Evolutionary conservation across 1,140 invertebrate species (phyloP), one percentile per base, ranked within the genome.

Genomic region (Galendromus occidentalis): DNA sequence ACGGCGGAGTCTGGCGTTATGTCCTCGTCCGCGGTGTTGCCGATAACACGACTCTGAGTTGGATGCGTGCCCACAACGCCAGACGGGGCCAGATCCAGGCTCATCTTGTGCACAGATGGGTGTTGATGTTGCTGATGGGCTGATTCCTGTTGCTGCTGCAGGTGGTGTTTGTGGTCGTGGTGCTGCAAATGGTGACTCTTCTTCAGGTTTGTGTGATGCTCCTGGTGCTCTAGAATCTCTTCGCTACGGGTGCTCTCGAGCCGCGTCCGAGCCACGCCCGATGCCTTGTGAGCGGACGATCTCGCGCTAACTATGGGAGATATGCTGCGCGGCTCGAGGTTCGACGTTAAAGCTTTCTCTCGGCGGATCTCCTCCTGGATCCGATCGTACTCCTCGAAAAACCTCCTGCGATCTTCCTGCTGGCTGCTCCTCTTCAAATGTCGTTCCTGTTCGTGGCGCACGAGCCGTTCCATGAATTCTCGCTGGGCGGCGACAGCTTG

Each of bases 1-100:
- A 71, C 69, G 14, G 70, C 70, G 22, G 70, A 71, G 55, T 71
- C 70, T 41, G 70, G 70, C 29, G 70, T 71, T 29, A 71, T 70
- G 51, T 71, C 70, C 41, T 71, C 67, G 17, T 59, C 51, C 51
- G 51, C 51, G 51, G 51, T 33, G 51, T 59, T 25, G 51, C 51
- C 51, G 51, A 59, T 59, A 33, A 33, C 51, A 29, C 51, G 51
- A 33, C 33, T 59, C 9, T 59, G 14, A 17, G 51, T 33, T 59
- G 51, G 51, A 25, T 20, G 51, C 33, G 51, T 29, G 14, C 51
- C 51, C 51, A 59, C 51, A 59, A 59, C 51, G 51, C 51, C 51
- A 59, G 51, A 59, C 51, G 41, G 39, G 41, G 65, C 7, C 14
- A 69, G 65, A 65, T 69, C 67, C n/a, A 69, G 47, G 64, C 68